Conservation (phyloP, 2,888 invertebrate genomes). For the Amblyteles armatorius region DNA sequence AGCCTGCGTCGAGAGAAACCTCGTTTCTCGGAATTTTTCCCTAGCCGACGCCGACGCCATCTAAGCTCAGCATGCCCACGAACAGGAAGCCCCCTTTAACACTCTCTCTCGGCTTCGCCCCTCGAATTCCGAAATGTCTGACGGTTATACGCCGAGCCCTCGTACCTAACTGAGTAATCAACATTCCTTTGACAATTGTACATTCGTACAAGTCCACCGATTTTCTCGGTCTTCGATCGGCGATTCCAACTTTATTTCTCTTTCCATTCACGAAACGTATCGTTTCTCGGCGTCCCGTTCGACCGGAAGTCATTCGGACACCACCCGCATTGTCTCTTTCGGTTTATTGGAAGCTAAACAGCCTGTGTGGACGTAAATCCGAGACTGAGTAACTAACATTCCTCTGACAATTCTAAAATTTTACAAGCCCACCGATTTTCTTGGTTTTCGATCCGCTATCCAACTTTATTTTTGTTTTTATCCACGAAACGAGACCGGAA, state of each 20-base stretch:
- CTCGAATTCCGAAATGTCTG: conserved; percentile 46
- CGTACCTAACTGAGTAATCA: conserved; percentile 38
- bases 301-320: conserved; percentile 55
- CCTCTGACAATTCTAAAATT: conserved; percentile 1
- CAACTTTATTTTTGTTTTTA: conserved; percentile 2
- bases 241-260: not conserved
- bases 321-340: conserved; percentile 37
- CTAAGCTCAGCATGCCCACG: conserved; percentile 24
- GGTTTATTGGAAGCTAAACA: not conserved
- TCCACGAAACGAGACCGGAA: conserved; percentile 46
- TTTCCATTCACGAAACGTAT: conserved; percentile 4
- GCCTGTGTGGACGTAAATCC: conserved; percentile 57
- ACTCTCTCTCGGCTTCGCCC: conserved; percentile 51
- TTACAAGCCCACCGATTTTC: conserved; percentile 24
- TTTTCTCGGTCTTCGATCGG: conserved; percentile 36
- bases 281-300: conserved; percentile 12
- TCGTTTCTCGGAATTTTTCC: conserved; percentile 65
- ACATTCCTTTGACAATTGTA: conserved; percentile 37
- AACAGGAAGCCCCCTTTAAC: conserved; percentile 53
- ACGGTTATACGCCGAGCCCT: not conserved
- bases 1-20: conserved; percentile 42
- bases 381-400: conserved; percentile 47
- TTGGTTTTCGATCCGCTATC: conserved; percentile 7
- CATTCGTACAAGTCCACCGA: not conserved
- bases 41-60: conserved; percentile 42